These are phyloP conservation scores for Pygoscelis antarcticus DNA, from an alignment of 2,113 vertebrate genomes.

Conservation along the genomic window DNA sequence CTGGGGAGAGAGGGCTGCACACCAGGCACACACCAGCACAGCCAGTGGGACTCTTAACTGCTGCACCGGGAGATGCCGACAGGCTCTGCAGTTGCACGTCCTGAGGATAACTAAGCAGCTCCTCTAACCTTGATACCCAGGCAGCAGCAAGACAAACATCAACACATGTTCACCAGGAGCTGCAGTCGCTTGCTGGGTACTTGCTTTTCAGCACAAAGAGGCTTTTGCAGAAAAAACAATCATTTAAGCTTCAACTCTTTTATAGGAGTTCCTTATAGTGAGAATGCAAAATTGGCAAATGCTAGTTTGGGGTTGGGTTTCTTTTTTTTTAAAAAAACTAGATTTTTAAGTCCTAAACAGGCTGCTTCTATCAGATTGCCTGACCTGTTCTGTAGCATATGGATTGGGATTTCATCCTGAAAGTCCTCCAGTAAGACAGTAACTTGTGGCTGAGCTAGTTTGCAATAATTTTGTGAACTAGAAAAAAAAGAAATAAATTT, in stretches of 20 bases:
- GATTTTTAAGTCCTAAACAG: background rate
- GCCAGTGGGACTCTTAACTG: background rate
- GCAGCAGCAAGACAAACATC: background rate
- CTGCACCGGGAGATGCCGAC: background rate
- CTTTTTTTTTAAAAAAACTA: background rate
- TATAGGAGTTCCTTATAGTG: background rate
- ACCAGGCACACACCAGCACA: rapidly evolving
- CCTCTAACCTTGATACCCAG: background rate
- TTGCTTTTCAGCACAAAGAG: background rate
- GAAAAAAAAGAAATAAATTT: background rate
- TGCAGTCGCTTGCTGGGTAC: background rate
- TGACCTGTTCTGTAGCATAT: background rate
- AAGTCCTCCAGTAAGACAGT: background rate
- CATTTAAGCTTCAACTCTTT: background rate
- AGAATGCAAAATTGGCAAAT: background rate
- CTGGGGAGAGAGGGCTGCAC: background rate
- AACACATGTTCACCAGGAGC: background rate
- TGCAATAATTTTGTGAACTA: background rate
- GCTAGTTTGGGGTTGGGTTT: background rate
- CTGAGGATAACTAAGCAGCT: background rate
- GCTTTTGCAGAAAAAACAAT: background rate
- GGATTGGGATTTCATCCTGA: background rate
- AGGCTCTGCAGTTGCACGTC: background rate
- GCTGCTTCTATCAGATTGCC: background rate
- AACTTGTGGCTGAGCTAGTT: background rate